Conservation (phyloP, 2,113 vertebrate genomes). For the Pelobates fuscus region DNA sequence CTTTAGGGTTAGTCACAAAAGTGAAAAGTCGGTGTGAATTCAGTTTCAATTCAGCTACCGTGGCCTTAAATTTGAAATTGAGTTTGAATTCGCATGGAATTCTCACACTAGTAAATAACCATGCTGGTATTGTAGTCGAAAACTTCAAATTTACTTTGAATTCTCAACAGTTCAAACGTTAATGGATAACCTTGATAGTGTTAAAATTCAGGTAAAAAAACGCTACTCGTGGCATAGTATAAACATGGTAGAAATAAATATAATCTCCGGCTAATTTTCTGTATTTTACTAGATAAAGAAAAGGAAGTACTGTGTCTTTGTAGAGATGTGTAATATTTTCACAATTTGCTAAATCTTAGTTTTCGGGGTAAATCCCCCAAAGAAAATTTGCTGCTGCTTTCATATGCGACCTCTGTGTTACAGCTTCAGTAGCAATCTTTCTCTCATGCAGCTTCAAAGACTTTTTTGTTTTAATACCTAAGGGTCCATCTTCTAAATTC, state of each 20-base stretch:
- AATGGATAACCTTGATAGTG: no score
- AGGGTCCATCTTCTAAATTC: constrained; percentile 37
- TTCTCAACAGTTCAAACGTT: no score
- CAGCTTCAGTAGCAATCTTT: constrained; percentile 33
- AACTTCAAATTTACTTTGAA: no score
- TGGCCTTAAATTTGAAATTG: no score
- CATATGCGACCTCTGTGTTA: constrained; percentile 25
- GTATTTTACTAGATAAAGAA: neutral
- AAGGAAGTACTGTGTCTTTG: neutral
- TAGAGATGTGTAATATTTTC: constrained; percentile 27
- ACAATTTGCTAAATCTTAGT: constrained; percentile 16
- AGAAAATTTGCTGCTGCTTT: constrained; percentile 36
- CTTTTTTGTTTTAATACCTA: constrained; percentile 43
- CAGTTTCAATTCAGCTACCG: no score
- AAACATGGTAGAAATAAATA: neutral
- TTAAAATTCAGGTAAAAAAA: no score
- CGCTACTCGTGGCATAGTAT: neutral
- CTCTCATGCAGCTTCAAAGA: constrained; percentile 39
- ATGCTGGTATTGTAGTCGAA: no score
- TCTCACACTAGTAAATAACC: no score
- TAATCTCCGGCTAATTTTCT: neutral
- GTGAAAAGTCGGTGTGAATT: no score
- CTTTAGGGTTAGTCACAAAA: no score
- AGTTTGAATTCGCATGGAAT: no score
- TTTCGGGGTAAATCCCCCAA: constrained; percentile 40